Conservation (phyloP, 2,888 invertebrate genomes). For the Taenaris catops region DNA sequence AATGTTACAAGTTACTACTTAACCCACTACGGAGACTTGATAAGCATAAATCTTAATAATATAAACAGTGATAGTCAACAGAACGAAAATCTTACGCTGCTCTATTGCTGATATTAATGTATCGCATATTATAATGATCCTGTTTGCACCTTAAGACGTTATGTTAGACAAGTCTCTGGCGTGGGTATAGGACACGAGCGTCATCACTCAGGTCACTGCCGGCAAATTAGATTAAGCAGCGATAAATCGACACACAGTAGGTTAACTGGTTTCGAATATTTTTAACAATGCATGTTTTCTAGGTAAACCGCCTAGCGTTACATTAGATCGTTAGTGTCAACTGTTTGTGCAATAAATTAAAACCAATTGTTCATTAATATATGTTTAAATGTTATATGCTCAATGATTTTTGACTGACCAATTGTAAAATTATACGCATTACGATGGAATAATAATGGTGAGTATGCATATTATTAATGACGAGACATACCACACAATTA, state of each 20-base stretch:
- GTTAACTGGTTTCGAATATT: slow-evolving; percentile 20
- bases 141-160: not conserved
- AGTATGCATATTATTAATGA: no score
- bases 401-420: slow-evolving; percentile 78
- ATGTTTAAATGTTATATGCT: slow-evolving; percentile 55
- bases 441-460: slow-evolving; percentile 26
- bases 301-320: slow-evolving; percentile 32
- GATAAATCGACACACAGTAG: slow-evolving; percentile 28
- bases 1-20: slow-evolving; percentile 3
- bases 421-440: slow-evolving; percentile 52
- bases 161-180: not conserved
- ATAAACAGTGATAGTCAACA: no score
- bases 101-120: no score
- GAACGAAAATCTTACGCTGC: no score
- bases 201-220: slow-evolving; percentile 57
- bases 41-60: not conserved
- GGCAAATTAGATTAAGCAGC: slow-evolving; percentile 52
- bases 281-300: slow-evolving; percentile 36
- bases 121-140: no score
- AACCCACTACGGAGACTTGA: slow-evolving; percentile 2
- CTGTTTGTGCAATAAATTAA: slow-evolving; percentile 70
- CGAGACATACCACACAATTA: no score
- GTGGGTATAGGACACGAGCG: slow-evolving; percentile 33
- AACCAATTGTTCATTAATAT: slow-evolving; percentile 52
- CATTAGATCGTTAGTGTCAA: slow-evolving; percentile 48